A percentile compares a stretch with the other conserved stretches of the same genome.
These are phyloP conservation scores for Aeoliscus strigatus DNA, from an alignment of 2,797 vertebrate species.

Conservation along the genomic window DNA sequence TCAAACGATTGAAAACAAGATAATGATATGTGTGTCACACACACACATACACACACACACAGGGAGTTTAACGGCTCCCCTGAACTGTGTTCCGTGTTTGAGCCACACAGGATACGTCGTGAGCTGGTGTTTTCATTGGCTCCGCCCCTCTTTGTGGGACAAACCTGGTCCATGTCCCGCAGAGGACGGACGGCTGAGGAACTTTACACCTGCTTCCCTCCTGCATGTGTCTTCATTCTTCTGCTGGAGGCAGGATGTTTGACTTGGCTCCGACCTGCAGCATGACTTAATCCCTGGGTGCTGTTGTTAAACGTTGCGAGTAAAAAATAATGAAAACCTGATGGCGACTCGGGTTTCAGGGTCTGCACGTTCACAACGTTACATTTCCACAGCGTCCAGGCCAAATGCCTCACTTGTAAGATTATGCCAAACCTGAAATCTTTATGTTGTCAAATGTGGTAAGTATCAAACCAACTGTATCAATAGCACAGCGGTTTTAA, in stretches of 20 bases:
- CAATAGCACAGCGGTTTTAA: slow-evolving; percentile 74
- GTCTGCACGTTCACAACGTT: slow-evolving; percentile 66
- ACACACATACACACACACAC: too few species aligned
- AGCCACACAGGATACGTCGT: too few species aligned
- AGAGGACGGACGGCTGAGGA: too few species aligned
- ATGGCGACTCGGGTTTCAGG: slow-evolving; percentile 63
- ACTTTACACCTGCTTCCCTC: slow-evolving; percentile 76
- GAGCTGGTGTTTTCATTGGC: too few species aligned
- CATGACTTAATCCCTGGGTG: slow-evolving; percentile 78
- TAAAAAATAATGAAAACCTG: slow-evolving; percentile 77
- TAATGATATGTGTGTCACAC: too few species aligned
- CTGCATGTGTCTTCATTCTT: slow-evolving; percentile 68
- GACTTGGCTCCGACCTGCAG: slow-evolving; percentile 64
- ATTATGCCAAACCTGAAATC: slow-evolving; percentile 77
- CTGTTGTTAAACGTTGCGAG: slow-evolving; percentile 67
- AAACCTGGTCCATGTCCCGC: too few species aligned
- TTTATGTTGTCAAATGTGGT: slow-evolving; percentile 75
- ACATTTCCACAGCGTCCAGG: slow-evolving; percentile 63
- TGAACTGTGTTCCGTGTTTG: too few species aligned
- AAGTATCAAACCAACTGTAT: slow-evolving; percentile 73
- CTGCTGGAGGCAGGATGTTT: slow-evolving; percentile 76
- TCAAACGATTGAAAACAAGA: too few species aligned
- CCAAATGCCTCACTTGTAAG: slow-evolving; percentile 74
- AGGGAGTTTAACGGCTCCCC: too few species aligned
- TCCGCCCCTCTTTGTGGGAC: too few species aligned